phyloP scores from a whole-genome alignment of 1,140 invertebrate genomes.

The Cotesia typhae region DNA sequence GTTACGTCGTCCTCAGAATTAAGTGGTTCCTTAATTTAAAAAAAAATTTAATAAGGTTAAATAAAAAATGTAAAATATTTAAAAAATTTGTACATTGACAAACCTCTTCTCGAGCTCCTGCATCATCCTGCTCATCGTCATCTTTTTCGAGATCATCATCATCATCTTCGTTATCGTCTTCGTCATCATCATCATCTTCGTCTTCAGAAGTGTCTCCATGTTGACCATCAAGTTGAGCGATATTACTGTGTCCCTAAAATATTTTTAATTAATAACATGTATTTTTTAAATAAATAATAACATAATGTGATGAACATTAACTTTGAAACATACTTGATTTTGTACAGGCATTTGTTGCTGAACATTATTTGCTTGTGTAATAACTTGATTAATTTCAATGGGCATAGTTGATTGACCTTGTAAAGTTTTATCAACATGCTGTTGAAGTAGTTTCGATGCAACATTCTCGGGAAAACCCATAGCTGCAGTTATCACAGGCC shows the following conservation, averaged over 20 bases:
- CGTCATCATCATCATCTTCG: conserved; percentile 80
- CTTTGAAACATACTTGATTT: conserved; percentile 45
- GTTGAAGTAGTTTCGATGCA: conserved; percentile 82
- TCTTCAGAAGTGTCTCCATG: conserved; percentile 75
- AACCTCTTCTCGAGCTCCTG: conserved; percentile 69
- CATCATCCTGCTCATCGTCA: conserved; percentile 75
- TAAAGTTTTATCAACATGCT: conserved; percentile 85
- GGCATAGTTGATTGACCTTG: conserved; percentile 66
- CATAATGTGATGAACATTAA: too few species aligned
- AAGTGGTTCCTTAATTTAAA: conserved; percentile 80
- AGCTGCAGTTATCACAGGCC: conserved; percentile 85
- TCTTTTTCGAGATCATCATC: conserved; percentile 75
- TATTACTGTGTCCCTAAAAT: conserved; percentile 54
- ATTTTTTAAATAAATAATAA: too few species aligned
- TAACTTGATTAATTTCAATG: conserved; percentile 58
- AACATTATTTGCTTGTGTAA: conserved; percentile 52
- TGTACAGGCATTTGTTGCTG: conserved; percentile 50
- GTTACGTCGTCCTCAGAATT: conserved; percentile 97
- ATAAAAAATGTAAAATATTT: conserved; percentile 9
- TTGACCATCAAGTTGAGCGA: conserved; percentile 75
- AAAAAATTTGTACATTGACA: background rate
- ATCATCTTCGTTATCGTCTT: conserved; percentile 79
- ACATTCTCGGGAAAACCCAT: conserved; percentile 81
- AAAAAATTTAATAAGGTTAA: conserved; percentile 8
- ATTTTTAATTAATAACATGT: conserved; percentile 19